Conservation (phyloP, 2,113 vertebrate genomes). For the Engystomops pustulosus region DNA sequence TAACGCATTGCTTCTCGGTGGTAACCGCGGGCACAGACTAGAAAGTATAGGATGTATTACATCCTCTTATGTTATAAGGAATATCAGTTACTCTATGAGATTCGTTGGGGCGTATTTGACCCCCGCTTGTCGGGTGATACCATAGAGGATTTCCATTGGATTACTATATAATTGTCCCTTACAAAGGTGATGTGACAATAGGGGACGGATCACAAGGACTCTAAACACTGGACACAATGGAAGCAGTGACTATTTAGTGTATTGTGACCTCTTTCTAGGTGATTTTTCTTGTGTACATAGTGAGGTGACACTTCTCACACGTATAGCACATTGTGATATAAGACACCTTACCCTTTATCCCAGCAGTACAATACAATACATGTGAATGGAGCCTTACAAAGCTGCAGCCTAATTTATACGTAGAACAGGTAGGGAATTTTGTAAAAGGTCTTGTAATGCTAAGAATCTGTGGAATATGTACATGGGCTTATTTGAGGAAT, state of each 20-base stretch:
- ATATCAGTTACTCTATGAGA: too few species aligned
- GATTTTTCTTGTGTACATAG: background rate
- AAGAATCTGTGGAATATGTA: too few species aligned
- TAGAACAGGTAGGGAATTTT: too few species aligned
- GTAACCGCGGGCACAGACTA: background rate
- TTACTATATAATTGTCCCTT: too few species aligned
- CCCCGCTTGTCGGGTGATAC: too few species aligned
- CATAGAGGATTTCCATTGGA: too few species aligned
- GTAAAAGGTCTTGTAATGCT: too few species aligned
- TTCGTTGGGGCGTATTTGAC: too few species aligned
- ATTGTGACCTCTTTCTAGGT: background rate
- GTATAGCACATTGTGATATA: background rate
- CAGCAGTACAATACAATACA: background rate
- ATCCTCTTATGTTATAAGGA: too few species aligned
- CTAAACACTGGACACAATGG: background rate
- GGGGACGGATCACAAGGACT: background rate
- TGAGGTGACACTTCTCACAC: background rate
- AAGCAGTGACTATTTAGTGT: background rate
- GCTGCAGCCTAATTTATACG: too few species aligned
- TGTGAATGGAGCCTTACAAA: background rate
- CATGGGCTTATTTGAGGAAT: too few species aligned
- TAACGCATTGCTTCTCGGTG: background rate
- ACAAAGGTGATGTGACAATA: background rate
- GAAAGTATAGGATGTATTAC: too few species aligned
- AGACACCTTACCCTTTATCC: background rate